phyloP scores from a whole-genome alignment of 2,797 vertebrate genomes.

The Alosa sapidissima region DNA sequence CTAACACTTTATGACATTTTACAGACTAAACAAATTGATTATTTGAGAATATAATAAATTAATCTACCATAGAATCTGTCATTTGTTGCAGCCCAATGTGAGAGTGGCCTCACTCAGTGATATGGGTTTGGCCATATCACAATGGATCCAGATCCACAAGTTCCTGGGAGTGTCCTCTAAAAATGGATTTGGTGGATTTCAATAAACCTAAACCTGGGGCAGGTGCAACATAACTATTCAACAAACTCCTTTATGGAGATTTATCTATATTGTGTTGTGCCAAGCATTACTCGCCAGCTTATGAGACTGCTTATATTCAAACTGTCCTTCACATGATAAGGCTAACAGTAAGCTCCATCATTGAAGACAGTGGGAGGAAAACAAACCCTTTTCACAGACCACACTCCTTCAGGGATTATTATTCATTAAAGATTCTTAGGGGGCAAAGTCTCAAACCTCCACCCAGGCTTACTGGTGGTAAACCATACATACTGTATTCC shows the following conservation, averaged over 20 bases:
- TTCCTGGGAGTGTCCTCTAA: background rate
- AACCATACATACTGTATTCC: background rate
- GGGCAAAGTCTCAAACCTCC: background rate
- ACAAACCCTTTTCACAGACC: background rate
- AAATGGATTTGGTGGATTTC: background rate
- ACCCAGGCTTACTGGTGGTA: background rate
- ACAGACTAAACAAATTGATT: too few species aligned
- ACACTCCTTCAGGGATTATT: background rate
- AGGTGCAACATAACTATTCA: background rate
- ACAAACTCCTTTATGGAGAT: background rate
- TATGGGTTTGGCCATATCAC: background rate
- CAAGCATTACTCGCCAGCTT: background rate
- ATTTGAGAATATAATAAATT: too few species aligned
- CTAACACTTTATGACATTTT: too few species aligned
- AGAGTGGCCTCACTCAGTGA: background rate
- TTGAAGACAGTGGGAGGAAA: background rate
- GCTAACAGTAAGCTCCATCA: background rate
- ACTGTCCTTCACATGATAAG: constrained; percentile 11
- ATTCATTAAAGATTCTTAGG: background rate
- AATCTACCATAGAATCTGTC: too few species aligned
- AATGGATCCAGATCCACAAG: background rate
- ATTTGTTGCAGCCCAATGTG: background rate
- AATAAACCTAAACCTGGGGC: background rate
- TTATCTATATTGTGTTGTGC: background rate
- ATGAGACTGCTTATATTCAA: background rate